Conservation (phyloP, 2,797 vertebrate genomes). For the Muscicapa comitata region DNA sequence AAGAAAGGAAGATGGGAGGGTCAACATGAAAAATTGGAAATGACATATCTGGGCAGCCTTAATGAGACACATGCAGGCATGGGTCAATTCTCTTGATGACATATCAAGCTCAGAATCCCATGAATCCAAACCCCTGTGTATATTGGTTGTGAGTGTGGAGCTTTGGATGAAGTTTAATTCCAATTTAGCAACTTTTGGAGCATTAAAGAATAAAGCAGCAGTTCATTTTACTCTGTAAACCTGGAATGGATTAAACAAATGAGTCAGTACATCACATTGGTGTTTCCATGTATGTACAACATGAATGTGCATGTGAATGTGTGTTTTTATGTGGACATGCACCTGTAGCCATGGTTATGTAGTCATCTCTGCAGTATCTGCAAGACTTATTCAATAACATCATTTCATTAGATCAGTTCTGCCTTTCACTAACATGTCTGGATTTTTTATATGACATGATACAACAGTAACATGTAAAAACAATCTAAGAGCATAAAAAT, state of each 20-base stretch:
- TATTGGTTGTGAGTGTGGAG: not conserved
- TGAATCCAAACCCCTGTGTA: not conserved
- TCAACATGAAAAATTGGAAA: conserved; percentile 45
- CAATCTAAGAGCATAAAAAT: not conserved
- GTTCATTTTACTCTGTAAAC: not conserved
- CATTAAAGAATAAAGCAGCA: not conserved
- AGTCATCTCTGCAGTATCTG: not conserved
- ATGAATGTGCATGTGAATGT: not conserved
- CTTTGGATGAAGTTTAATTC: not conserved
- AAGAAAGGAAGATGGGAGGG: conserved; percentile 6
- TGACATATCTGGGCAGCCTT: conserved; percentile 51
- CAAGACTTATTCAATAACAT: not conserved
- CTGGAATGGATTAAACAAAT: not conserved
- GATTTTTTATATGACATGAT: not conserved
- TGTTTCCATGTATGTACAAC: not conserved
- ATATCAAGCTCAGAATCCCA: not conserved
- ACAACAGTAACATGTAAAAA: not conserved
- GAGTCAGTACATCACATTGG: not conserved
- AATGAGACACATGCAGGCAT: conserved; percentile 18
- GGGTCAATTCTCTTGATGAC: conserved; percentile 19
- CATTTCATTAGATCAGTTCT: not conserved
- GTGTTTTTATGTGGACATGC: not conserved
- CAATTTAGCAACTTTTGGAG: not conserved
- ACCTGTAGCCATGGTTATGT: not conserved
- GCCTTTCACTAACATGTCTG: not conserved